These are phyloP conservation scores for Drosophila picticornis DNA, from an alignment of 2,888 invertebrate species.

Conservation along the genomic window DNA sequence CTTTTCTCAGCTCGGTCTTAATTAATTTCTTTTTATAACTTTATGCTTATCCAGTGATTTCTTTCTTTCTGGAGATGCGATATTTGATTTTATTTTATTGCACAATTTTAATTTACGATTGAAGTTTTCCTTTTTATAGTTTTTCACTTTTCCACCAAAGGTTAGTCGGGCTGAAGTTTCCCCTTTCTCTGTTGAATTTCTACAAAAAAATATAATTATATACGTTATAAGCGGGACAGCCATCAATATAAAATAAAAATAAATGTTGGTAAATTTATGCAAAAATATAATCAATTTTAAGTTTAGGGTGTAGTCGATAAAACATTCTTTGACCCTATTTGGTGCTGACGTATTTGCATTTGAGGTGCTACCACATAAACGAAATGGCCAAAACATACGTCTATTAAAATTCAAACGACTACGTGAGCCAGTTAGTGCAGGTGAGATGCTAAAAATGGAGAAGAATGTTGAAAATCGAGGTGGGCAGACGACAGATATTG, in stretches of 20 bases:
- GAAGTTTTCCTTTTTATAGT: constrained; percentile 54
- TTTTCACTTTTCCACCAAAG: constrained; percentile 58
- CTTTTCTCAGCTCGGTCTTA: constrained; percentile 44
- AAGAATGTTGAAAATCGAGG: constrained; percentile 12
- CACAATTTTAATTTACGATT: constrained; percentile 49
- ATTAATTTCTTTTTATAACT: constrained; percentile 44
- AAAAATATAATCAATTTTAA: constrained; percentile 31
- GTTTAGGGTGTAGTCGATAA: constrained; percentile 42
- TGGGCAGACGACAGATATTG: constrained; percentile 25
- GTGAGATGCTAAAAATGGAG: constrained; percentile 6
- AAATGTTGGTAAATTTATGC: constrained; percentile 29
- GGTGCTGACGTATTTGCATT: constrained; percentile 60
- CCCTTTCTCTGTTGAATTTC: constrained; percentile 59
- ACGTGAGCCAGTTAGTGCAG: constrained; percentile 38
- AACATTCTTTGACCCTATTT: constrained; percentile 52
- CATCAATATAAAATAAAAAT: constrained; percentile 17
- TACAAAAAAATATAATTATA: constrained; percentile 51
- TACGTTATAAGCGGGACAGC: constrained; percentile 24
- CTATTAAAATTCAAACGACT: constrained; percentile 38
- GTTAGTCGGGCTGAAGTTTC: constrained; percentile 26
- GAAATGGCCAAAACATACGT: constrained; percentile 34
- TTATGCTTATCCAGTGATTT: constrained; percentile 37
- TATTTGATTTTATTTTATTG: constrained; percentile 57
- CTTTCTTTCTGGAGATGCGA: constrained; percentile 13
- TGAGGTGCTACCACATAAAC: constrained; percentile 44